Percentiles rank a stretch among this genome's conserved stretches.
Evolutionary conservation across 1,140 invertebrate genomes (phyloP).

Genomic region (Papilio helenus): DNA sequence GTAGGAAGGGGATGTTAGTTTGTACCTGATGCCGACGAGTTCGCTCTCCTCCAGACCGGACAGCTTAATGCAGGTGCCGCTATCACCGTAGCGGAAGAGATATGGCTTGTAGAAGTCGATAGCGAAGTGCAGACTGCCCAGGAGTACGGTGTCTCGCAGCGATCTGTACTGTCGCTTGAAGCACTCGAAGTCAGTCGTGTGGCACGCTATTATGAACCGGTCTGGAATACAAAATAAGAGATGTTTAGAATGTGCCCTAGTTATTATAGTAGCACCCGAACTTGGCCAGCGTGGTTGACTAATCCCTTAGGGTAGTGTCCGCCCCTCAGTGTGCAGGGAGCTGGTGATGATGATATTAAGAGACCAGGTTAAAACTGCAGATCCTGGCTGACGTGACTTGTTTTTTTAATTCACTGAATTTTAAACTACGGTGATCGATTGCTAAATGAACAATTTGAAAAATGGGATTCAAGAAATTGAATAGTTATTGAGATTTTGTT

Average conservation of each 20-base stretch:
- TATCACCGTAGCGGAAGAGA: constrained; percentile 46
- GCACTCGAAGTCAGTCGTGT: constrained; percentile 57
- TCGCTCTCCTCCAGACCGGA: constrained; percentile 50
- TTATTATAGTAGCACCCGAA: too few species aligned
- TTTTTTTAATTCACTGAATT: background rate
- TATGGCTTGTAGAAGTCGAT: constrained; percentile 48
- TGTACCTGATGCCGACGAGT: constrained; percentile 49
- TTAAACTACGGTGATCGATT: background rate
- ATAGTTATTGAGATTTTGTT: background rate
- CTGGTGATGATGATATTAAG: too few species aligned
- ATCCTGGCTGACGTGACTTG: background rate
- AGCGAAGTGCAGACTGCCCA: constrained; percentile 46
- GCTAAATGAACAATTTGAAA: background rate
- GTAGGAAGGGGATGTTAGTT: too few species aligned
- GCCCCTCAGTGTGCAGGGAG: too few species aligned
- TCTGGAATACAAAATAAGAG: constrained; percentile 43
- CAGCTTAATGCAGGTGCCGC: constrained; percentile 50
- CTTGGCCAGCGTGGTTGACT: too few species aligned
- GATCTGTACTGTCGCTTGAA: constrained; percentile 53
- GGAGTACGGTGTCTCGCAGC: constrained; percentile 50
- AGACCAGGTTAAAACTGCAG: too few species aligned
- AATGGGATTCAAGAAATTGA: background rate
- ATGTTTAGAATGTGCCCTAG: too few species aligned
- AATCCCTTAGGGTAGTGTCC: too few species aligned
- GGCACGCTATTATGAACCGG: constrained; percentile 53